Conservation (phyloP, 2,888 invertebrate species). For the Linnaemya vulpina region DNA sequence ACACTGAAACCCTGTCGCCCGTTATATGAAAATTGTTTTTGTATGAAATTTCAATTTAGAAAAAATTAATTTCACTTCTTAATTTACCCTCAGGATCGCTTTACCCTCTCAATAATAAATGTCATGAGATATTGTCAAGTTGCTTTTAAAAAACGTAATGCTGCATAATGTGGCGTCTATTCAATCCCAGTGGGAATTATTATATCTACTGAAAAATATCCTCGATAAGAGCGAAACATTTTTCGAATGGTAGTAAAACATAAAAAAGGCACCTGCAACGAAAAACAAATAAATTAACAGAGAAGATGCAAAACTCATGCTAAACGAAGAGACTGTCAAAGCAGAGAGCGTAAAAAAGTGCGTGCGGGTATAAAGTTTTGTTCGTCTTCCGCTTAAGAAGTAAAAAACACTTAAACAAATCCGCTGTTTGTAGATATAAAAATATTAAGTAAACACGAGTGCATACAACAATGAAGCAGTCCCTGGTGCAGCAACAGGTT, state of each 20-base stretch:
- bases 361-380: slow-evolving; percentile 15
- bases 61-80: too few relatives aligned
- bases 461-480: background rate
- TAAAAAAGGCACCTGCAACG: slow-evolving; percentile 51
- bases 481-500: slow-evolving; percentile 42
- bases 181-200: background rate
- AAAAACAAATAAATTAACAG: slow-evolving; percentile 17
- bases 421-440: slow-evolving; percentile 17
- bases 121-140: too few relatives aligned
- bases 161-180: background rate
- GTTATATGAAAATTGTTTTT: too few relatives aligned
- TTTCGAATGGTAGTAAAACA: slow-evolving; percentile 36
- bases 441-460: background rate
- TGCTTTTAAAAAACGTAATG: background rate
- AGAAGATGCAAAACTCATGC: slow-evolving; percentile 33
- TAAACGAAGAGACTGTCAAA: slow-evolving; percentile 47
- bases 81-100: too few relatives aligned
- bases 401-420: slow-evolving; percentile 51
- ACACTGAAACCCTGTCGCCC: too few relatives aligned
- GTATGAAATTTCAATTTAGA: too few relatives aligned
- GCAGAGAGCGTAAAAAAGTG: slow-evolving; percentile 49
- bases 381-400: background rate
- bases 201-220: background rate
- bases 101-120: too few relatives aligned
- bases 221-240: background rate